These are phyloP conservation scores for Tolypeutes matacus DNA, from an alignment of 2,797 vertebrate species.

Conservation along the genomic window DNA sequence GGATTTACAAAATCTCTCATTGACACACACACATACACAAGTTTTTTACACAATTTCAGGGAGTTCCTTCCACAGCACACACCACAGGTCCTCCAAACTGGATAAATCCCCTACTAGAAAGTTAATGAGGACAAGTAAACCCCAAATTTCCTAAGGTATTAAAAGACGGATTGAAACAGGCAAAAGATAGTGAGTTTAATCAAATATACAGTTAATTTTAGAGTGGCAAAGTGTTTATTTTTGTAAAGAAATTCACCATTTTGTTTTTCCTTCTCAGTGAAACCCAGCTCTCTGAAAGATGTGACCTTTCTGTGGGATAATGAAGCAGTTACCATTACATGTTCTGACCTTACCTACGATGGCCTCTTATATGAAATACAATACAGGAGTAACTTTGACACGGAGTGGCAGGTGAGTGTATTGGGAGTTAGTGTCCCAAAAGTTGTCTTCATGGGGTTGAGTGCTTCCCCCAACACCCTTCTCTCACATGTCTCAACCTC, in stretches of 20 bases:
- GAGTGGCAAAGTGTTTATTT: rapidly evolving
- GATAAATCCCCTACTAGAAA: rapidly evolving
- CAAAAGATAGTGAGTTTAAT: rapidly evolving
- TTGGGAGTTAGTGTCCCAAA: background rate
- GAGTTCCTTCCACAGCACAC: rapidly evolving
- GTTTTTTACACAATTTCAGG: background rate
- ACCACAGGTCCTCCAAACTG: rapidly evolving
- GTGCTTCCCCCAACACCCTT: rapidly evolving
- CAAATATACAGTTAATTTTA: rapidly evolving
- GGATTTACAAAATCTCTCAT: no score
- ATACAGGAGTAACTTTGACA: conserved; percentile 79
- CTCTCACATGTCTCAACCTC: background rate
- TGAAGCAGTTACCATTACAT: conserved; percentile 67
- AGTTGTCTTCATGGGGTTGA: no score
- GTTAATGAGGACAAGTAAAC: rapidly evolving
- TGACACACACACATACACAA: rapidly evolving
- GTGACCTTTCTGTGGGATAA: conserved; percentile 81
- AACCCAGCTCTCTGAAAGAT: conserved; percentile 78
- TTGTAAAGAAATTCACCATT: rapidly evolving
- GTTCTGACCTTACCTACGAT: background rate
- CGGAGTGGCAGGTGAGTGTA: conserved; percentile 84
- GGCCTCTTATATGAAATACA: conserved; percentile 83
- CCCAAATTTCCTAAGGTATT: rapidly evolving
- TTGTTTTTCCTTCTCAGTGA: conserved; percentile 77
- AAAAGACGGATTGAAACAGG: rapidly evolving